Base-by-base conservation (phyloP, 1,140 invertebrate species). In the Ips typographus region DNA sequence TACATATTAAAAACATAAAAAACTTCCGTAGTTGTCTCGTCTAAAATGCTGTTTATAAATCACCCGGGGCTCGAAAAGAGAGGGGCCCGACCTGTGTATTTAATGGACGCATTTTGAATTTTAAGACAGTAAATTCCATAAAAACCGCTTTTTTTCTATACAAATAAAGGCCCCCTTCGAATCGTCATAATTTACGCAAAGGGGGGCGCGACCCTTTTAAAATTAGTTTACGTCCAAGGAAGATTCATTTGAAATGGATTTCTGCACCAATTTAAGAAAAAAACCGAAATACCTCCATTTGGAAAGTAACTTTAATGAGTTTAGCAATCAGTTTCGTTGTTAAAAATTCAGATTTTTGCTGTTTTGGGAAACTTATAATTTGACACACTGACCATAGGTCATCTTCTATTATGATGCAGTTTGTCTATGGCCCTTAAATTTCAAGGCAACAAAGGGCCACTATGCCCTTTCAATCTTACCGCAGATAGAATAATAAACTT, bases 181-280 rank as follows among this genome's bases (percentile, higher is more conserved):
- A 61, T 69, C 36, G 67, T 62, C 67, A 62, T 69, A 69, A 69
- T 40, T 69, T 69, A 56, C 67, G 41, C 67, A 49, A 62, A 60
- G 56, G 59, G 67, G 49, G 67, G 67, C 52, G 62, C 36, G 59
- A 62, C 67, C 67, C 60, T 69, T 63, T 42, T 69, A 69, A 22
- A 69, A 69, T 69, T 49, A 69, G 60, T 62, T 69, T 69, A 37
- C 41, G 51, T 68, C 65, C 65, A 43, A 58, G 47, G n/a, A n/a
- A 8, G 22, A 55, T 40, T 59, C 41, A 6, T 59, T 40, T 40
- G 8, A 55, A n/a, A n/a, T n/a, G 53, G 53, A n/a, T 39, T 56
- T 56, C 57, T 59, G 52, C 52, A 55, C 52, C 52, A 55, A n/a
- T n/a, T n/a, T n/a, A n/a, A n/a, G n/a, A n/a, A n/a, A n/a, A n/a